Evolutionary conservation across 2,797 vertebrate species (phyloP).

Genomic region (Sebastes nivosus): DNA sequence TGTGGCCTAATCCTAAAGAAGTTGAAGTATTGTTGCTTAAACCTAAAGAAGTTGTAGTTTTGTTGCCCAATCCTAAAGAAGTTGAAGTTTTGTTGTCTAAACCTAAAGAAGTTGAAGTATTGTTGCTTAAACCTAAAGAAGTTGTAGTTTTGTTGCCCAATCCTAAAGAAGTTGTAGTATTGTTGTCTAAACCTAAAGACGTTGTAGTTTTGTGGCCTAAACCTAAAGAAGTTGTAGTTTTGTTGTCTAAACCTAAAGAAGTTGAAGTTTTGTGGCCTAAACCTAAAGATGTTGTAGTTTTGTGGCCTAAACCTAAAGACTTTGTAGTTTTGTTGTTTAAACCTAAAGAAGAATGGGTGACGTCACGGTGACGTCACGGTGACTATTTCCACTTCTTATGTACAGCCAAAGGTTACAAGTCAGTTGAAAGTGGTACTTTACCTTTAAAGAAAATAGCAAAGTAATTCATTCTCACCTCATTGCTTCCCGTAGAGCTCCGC

Average conservation of each 20-base stretch:
- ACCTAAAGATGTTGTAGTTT: no score
- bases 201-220: rapidly evolving
- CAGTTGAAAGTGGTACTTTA: no score
- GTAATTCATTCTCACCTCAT: conserved; percentile 50
- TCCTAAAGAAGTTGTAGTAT: no score
- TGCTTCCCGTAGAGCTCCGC: conserved; percentile 80
- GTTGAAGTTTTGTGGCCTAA: rapidly evolving
- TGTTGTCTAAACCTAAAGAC: rapidly evolving
- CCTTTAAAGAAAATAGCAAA: no score
- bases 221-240: rapidly evolving
- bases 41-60: no score
- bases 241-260: rapidly evolving
- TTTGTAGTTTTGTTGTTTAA: rapidly evolving
- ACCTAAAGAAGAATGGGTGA: no score
- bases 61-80: rapidly evolving
- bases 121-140: rapidly evolving
- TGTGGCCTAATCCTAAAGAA: no score
- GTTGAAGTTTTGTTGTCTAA: rapidly evolving
- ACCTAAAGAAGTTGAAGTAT: no score
- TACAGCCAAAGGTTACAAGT: no score
- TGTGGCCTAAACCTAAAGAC: rapidly evolving
- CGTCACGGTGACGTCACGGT: rapidly evolving
- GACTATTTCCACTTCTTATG: no score
- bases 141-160: no score
- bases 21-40: rapidly evolving